phyloP scores from a whole-genome alignment of 1,140 invertebrate genomes.

The Pogonognathellus flavescens region DNA sequence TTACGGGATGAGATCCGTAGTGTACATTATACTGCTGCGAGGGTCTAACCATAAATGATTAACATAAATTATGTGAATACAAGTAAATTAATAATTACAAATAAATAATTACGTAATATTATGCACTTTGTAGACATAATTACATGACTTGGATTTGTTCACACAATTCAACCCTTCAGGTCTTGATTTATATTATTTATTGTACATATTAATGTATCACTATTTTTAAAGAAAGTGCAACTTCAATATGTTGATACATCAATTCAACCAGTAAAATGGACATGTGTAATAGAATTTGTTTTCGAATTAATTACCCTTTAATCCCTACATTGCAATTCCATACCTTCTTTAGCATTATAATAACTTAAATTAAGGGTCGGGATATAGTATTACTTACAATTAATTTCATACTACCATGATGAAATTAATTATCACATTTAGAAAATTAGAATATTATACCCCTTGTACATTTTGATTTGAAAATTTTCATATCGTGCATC shows the following conservation, averaged over 20 bases:
- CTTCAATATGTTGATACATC: neutral
- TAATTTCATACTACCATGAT: no score
- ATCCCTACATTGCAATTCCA: neutral
- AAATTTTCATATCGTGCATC: constrained; percentile 5
- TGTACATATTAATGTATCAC: constrained; percentile 8
- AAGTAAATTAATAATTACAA: no score
- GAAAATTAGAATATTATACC: no score
- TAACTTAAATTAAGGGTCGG: neutral
- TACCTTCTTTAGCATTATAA: neutral
- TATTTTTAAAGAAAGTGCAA: neutral
- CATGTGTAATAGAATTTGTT: neutral
- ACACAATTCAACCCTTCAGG: neutral
- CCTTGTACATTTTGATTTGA: no score
- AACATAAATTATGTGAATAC: no score
- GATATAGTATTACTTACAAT: no score
- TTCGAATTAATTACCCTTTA: neutral
- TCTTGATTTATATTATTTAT: neutral
- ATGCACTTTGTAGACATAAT: no score
- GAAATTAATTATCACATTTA: no score
- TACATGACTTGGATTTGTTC: neutral
- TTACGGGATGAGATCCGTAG: neutral
- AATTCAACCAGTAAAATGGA: neutral
- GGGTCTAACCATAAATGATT: no score
- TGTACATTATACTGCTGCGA: constrained; percentile 6
- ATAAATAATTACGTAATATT: no score